Evolutionary conservation across 2,113 vertebrate species (phyloP).

Genomic region (Nyctereutes procyonoides): DNA sequence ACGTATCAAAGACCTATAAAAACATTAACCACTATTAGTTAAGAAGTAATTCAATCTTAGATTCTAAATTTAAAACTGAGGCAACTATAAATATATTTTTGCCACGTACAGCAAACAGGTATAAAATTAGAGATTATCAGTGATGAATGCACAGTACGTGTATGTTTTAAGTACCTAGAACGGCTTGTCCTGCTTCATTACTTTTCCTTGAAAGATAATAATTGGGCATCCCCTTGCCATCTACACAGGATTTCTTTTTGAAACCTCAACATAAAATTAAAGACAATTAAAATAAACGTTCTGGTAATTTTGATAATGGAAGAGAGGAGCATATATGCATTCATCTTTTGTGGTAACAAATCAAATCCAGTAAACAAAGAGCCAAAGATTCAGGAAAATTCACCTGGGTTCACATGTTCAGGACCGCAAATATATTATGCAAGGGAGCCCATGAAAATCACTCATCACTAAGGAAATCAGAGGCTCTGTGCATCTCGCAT

Average conservation of each 20-base stretch:
- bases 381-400: background rate
- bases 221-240: background rate
- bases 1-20: background rate
- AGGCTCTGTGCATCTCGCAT: rapidly evolving
- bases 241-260: background rate
- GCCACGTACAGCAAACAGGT: background rate
- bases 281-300: background rate
- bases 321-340: background rate
- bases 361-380: background rate
- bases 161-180: background rate
- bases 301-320: background rate
- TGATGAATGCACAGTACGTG: background rate
- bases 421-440: rapidly evolving
- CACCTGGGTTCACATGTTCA: rapidly evolving
- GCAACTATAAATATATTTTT: background rate
- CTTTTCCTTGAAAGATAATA: background rate
- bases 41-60: background rate
- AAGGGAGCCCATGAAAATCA: background rate
- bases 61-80: background rate
- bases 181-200: background rate
- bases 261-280: background rate
- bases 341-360: background rate
- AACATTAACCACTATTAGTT: background rate
- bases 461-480: background rate
- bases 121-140: background rate